Base-by-base conservation (phyloP, 1,140 invertebrate genomes). In the Achatina immaculata region DNA sequence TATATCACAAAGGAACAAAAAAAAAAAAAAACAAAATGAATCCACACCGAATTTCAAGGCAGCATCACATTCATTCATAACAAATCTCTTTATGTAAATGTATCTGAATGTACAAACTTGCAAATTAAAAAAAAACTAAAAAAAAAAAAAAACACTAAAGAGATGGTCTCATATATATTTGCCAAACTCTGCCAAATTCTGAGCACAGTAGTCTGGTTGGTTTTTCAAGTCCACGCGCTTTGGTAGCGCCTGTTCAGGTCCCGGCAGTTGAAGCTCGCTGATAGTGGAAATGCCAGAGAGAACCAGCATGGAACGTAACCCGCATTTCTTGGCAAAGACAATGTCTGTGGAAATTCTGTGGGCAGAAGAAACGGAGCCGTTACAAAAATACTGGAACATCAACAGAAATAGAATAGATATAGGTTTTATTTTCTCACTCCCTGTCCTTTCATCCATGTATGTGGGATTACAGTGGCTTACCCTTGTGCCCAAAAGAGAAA, bases 291-390 rank as follows among this genome's bases (percentile, higher is more conserved):
- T 83, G 21, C 87, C 87, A 65, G 83, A 82, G 55, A 88, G 68
- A 0, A 88, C 87, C 7, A 88, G 75, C 16, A 87, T 31, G 0
- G 87, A 88, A 24, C 85, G 80, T 36, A 88, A 77, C 6, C 85
- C 84, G 82, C 86, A 86, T 4, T 77, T 77, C 40, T 85, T 84
- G 65, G 85, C 87, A 82, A 87, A 81, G 4, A 65, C 71, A 24
- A 88, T 87, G 65, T 88, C 87, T 51, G 86, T 86, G 66, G 83
- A 78, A 55, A 87, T 51, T 58, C 87, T 88, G 81, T 62, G 74
- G 83, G n/a, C 55, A 28, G 48, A 19, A 45, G 45, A 80, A 21
- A 40, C 14, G 7, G n/a, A n/a, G 14, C 42, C 7, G 66, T 65
- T 6, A n/a, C n/a, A 16, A 16, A n/a, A n/a, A 55, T 55, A 14